phyloP scores from a whole-genome alignment of 2,797 vertebrate genomes.

The Chiroxiphia lanceolata region DNA sequence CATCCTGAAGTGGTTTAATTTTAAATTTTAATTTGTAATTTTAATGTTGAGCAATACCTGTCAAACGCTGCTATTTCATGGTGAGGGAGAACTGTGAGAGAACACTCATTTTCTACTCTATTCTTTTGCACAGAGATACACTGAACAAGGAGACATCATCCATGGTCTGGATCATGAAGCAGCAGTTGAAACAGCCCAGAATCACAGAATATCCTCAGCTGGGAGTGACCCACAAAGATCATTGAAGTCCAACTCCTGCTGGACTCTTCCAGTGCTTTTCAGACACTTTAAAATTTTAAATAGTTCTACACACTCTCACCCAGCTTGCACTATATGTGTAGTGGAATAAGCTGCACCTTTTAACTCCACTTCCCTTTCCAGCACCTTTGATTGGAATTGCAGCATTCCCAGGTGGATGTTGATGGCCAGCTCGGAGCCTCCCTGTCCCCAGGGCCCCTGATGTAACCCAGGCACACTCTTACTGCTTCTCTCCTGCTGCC shows the following conservation, averaged over 20 bases:
- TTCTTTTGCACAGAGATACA: not conserved
- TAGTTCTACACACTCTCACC: not conserved
- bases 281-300: not conserved
- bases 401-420: not conserved
- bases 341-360: not conserved
- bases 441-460: not conserved
- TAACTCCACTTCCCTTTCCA: too few relatives aligned
- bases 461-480: not conserved
- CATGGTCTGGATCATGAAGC: not conserved
- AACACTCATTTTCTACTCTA: not conserved
- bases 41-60: not conserved
- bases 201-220: not conserved
- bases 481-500: not conserved
- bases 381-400: fast-evolving
- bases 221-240: not conserved
- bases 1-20: not conserved
- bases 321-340: fast-evolving
- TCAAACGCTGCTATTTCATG: not conserved
- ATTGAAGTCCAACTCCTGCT: not conserved
- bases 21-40: not conserved
- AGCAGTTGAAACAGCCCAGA: not conserved
- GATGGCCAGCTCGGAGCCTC: not conserved
- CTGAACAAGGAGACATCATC: not conserved
- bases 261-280: not conserved
- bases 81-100: not conserved